Conservation (phyloP, 2,888 invertebrate species). For the Carterocephalus palaemon region DNA sequence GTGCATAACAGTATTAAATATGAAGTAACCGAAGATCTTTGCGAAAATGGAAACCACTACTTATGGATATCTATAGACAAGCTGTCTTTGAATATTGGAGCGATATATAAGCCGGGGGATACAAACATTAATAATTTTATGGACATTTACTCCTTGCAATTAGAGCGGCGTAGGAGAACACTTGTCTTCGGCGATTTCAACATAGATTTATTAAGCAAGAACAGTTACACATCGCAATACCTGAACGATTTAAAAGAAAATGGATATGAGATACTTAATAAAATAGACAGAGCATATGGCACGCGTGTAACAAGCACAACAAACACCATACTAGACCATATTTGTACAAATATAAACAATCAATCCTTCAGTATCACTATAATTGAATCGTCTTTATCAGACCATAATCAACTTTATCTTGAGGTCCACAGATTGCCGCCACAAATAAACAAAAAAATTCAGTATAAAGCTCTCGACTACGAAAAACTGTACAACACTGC, state of each 20-base stretch:
- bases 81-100: background rate
- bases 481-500: too few species aligned
- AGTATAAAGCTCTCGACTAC: too few species aligned
- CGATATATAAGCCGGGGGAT: constrained; percentile 2
- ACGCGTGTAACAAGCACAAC: constrained; percentile 22
- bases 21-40: constrained; percentile 2
- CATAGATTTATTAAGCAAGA: too few species aligned
- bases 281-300: background rate
- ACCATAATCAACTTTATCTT: constrained; percentile 30
- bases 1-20: background rate
- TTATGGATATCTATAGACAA: constrained; percentile 5
- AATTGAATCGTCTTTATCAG: constrained; percentile 30
- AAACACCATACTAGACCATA: constrained; percentile 29
- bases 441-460: too few species aligned
- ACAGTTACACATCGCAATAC: too few species aligned
- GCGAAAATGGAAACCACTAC: constrained; percentile 1
- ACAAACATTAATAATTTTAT: background rate
- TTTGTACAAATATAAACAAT: constrained; percentile 25
- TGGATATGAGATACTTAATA: background rate
- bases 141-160: background rate
- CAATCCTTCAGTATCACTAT: constrained; percentile 19
- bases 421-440: background rate
- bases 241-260: too few species aligned
- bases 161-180: too few species aligned
- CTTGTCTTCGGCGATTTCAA: too few species aligned